phyloP scores from a whole-genome alignment of 35 echinoderm and acorn worm genomes.

The Apostichopus californicus region DNA sequence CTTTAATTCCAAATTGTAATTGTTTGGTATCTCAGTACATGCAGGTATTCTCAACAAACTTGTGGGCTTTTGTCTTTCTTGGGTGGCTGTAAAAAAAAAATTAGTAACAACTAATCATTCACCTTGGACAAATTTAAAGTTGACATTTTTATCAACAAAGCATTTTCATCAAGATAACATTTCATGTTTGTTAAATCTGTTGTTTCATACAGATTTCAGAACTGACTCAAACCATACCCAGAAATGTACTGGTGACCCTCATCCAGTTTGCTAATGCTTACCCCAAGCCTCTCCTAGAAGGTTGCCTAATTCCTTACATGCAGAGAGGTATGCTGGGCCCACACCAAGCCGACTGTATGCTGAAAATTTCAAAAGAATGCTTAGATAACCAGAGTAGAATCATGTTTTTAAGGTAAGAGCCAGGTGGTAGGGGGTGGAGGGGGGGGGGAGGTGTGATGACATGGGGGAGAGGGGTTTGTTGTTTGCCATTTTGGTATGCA shows the following conservation, averaged over 20 bases:
- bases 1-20: background rate
- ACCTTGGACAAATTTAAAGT: too few species aligned
- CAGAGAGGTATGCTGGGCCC: background rate
- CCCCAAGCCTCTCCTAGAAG: conserved; percentile 26
- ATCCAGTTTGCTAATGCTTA: conserved; percentile 1
- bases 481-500: too few species aligned
- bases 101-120: too few species aligned
- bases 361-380: conserved; percentile 30
- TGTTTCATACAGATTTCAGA: conserved; percentile 12
- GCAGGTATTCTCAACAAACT: too few species aligned
- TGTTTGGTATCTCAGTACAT: too few species aligned
- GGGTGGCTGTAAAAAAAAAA: too few species aligned
- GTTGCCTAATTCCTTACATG: conserved; percentile 18
- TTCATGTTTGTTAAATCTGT: background rate
- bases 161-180: too few species aligned
- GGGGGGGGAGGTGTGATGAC: too few species aligned
- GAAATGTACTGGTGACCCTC: conserved; percentile 11
- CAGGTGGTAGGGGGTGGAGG: too few species aligned
- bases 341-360: conserved; percentile 15
- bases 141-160: too few species aligned
- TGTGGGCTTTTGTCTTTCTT: too few species aligned
- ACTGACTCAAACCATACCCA: background rate
- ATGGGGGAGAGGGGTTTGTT: too few species aligned
- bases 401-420: background rate
- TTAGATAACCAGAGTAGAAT: conserved; percentile 1